Base-by-base conservation (phyloP, 64 coral and sea anemone species). In the Actinia equina region DNA sequence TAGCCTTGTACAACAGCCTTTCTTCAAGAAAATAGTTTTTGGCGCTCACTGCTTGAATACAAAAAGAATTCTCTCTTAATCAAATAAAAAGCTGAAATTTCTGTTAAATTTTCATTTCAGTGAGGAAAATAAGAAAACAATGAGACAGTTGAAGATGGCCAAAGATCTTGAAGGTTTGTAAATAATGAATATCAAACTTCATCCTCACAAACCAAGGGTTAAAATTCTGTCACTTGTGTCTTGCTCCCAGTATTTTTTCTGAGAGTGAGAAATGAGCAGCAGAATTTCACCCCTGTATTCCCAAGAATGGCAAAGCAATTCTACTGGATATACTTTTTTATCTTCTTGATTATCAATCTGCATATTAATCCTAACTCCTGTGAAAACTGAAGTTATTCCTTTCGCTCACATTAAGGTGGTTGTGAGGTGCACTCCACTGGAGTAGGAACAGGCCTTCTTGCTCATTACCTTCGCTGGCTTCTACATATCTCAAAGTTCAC, bases 351-450 rank as follows among this genome's bases (percentile, higher is more conserved):
- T 79, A 49, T 49, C 46, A 37, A 37, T 37, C 30, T 37, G 30
- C 30, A 37, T 37, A 37, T 37, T 37, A 37, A 37, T 37, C 30
- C 46, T 49, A 49, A 49, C 46, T 49, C 46, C 46, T 49, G 46
- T 49, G 7, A 8, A 49, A 4, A 49, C 44, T 41, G 80, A 54
- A 37, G 5, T 49, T 16, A 74, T 77, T 18, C 2, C 15, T 80
- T 53, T 17, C 46, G 5, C 37, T 51, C 9, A 19, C 78, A 19
- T 10, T 52, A 16, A 91, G 90, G 84, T 87, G 90, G 90, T 17
- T 92, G 90, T 37, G 90, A 92, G 14, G 83, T 86, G 43, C 90
- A 92, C 43, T 81, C 84, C 3, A 87, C 85, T 18, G 90, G 76
- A 52, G 90, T 92, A 64, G 90, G 84, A 2, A 87, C 86, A 17